Evolutionary conservation across 1,140 invertebrate species (phyloP).

Genomic region (Bilobella aurantiaca): DNA sequence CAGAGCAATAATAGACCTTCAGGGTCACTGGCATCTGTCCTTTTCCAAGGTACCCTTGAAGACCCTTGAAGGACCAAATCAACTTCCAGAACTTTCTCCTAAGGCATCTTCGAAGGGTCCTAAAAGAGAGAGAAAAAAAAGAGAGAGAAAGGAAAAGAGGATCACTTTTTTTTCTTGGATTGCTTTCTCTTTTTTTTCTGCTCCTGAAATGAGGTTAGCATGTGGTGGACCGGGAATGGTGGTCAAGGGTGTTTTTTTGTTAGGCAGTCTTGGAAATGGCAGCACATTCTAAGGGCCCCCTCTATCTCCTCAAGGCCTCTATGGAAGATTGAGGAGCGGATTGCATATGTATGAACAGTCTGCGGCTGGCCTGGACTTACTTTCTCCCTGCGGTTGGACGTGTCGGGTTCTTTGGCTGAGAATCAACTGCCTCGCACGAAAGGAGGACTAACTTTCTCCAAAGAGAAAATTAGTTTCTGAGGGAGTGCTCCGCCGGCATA

Average conservation of each 20-base stretch:
- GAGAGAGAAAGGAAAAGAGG: neutral
- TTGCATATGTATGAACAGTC: neutral
- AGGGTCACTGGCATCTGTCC: neutral
- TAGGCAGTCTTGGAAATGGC: neutral
- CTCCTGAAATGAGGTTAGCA: too few relatives aligned
- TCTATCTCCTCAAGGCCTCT: conserved; percentile 1
- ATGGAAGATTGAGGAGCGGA: neutral
- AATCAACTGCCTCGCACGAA: too few relatives aligned
- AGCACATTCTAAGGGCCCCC: too few relatives aligned
- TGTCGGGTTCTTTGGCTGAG: neutral
- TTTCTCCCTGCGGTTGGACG: neutral
- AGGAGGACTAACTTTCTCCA: neutral
- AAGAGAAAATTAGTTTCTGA: neutral
- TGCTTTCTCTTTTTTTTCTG: neutral
- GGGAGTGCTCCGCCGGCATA: neutral
- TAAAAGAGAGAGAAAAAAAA: neutral
- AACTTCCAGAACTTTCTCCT: too few relatives aligned
- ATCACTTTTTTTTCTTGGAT: too few relatives aligned
- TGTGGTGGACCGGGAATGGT: too few relatives aligned
- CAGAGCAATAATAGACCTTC: neutral
- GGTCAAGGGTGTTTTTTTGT: neutral
- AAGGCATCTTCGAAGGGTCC: too few relatives aligned
- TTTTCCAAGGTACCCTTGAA: too few relatives aligned
- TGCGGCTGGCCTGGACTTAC: neutral
- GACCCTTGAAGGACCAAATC: too few relatives aligned